Conservation (phyloP, 2,888 invertebrate species). For the Acanthosepion pharaonis region DNA sequence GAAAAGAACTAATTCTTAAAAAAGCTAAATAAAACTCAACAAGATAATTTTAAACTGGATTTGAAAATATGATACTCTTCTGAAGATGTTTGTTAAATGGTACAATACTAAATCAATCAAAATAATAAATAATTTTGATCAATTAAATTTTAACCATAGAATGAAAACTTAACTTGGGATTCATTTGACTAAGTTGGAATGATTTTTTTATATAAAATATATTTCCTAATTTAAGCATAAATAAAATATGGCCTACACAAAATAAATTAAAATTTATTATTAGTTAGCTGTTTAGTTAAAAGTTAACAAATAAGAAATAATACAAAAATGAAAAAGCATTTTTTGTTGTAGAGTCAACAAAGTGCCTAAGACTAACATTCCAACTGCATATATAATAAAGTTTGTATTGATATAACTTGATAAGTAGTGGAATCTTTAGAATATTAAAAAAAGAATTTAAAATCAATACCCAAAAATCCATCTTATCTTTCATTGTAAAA, state of each 20-base stretch:
- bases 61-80: too few species aligned
- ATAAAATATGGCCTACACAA: too few species aligned
- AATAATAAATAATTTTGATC: neutral
- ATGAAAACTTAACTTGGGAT: too few species aligned
- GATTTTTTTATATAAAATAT: too few species aligned
- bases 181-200: too few species aligned
- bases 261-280: too few species aligned
- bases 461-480: neutral
- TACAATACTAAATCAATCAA: neutral
- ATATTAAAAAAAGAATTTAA: neutral
- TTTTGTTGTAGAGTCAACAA: neutral
- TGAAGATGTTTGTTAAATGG: neutral
- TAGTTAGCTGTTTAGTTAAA: neutral
- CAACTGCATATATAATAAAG: neutral
- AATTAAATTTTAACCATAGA: too few species aligned
- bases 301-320: neutral
- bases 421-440: neutral
- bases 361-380: neutral
- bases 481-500: neutral
- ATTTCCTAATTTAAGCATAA: too few species aligned
- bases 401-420: neutral
- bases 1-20: too few species aligned
- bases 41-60: too few species aligned
- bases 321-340: neutral
- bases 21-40: too few species aligned